Conservation (phyloP, 2,113 vertebrate genomes). For the Rynchops niger region DNA sequence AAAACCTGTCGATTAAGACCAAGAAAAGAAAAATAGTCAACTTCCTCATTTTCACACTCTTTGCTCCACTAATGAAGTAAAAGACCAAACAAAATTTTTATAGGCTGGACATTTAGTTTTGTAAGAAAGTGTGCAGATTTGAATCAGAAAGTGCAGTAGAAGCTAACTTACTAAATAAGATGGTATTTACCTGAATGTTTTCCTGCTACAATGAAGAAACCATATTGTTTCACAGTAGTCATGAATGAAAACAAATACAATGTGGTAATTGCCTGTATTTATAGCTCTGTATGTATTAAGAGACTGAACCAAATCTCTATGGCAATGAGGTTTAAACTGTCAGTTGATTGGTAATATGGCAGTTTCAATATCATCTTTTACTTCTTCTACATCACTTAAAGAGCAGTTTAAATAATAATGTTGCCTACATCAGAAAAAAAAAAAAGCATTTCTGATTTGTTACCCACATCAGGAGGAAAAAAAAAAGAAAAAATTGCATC, state of each 20-base stretch:
- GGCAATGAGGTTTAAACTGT: background rate
- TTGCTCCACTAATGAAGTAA: background rate
- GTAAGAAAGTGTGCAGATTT: background rate
- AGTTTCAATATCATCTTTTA: background rate
- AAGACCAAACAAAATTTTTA: background rate
- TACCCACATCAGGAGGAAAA: background rate
- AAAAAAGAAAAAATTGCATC: background rate
- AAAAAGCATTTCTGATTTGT: background rate
- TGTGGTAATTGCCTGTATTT: background rate
- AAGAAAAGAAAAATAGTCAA: background rate
- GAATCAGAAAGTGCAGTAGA: background rate
- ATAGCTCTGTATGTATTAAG: background rate
- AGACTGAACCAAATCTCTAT: background rate
- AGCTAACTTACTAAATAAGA: background rate
- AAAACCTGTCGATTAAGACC: background rate
- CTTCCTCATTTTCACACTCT: background rate
- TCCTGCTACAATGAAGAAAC: background rate
- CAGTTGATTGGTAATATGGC: background rate
- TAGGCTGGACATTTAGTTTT: background rate
- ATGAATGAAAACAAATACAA: background rate
- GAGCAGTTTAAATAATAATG: background rate
- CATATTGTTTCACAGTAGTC: background rate
- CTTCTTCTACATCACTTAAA: background rate
- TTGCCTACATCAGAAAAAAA: background rate
- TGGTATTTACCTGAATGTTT: background rate